These are phyloP conservation scores for Alethe diademata DNA, from an alignment of 2,113 vertebrate species.

Conservation along the genomic window DNA sequence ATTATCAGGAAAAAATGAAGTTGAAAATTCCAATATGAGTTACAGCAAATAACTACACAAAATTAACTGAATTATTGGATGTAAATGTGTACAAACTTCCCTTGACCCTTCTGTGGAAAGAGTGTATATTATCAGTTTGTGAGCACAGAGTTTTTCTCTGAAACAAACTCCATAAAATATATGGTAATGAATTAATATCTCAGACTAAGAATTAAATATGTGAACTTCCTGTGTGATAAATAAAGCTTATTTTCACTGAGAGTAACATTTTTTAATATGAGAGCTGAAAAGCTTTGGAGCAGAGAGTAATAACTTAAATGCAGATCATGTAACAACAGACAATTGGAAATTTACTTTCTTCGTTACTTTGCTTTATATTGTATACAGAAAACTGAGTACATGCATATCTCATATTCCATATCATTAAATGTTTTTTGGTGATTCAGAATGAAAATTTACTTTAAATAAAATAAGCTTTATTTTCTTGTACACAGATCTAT, in stretches of 20 bases:
- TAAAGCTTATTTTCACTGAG: not conserved
- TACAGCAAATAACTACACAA: not conserved
- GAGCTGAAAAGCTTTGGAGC: not conserved
- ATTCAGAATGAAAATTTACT: not conserved
- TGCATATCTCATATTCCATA: not conserved
- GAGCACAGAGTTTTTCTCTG: not conserved
- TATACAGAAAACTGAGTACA: not conserved
- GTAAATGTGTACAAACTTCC: not conserved
- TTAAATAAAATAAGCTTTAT: not conserved
- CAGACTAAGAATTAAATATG: not conserved
- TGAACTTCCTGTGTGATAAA: not conserved
- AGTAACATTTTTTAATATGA: not conserved
- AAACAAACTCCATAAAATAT: not conserved
- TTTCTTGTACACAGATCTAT: not conserved
- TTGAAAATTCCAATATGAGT: not conserved
- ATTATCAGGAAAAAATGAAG: not conserved
- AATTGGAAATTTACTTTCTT: not conserved
- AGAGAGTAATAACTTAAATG: not conserved
- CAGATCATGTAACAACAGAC: not conserved
- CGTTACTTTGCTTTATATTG: not conserved
- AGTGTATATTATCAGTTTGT: not conserved
- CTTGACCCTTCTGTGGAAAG: not conserved
- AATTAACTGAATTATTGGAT: not conserved
- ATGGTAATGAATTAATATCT: not conserved
- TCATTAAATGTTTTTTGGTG: not conserved